Evolutionary conservation across 2,113 vertebrate genomes (phyloP), one percentile per base, ranked within the genome.

Genomic region (Sakesphorus luctuosus): DNA sequence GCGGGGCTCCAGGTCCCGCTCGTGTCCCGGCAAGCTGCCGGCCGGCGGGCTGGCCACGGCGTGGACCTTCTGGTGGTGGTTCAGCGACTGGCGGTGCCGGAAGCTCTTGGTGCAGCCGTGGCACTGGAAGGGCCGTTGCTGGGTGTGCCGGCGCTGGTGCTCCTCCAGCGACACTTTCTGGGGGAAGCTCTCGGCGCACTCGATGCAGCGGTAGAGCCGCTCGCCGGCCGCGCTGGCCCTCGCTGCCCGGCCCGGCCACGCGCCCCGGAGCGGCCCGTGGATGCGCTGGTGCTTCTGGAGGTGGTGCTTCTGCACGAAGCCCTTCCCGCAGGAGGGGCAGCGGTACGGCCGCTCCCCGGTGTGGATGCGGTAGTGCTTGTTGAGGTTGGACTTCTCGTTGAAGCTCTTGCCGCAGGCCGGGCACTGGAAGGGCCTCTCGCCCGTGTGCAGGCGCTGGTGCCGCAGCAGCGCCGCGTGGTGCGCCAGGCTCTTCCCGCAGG

Each of bases 301-400:
- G 44, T 96, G 94, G n/a, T 96, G 96, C 55, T 96, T 96, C 93
- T 96, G 96, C 93, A 96, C 95, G 52, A 96, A 96, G 78, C 96
- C 96, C 82, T 96, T 95, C 31, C 96, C 96, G 7, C 96, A 95
- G 66, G 96, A 85, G 0, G 88, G 31, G 85, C 96, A 96, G 88
- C 82, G 43, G 85, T 93, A 95, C 9, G 96, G 96, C 26, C 96
- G 78, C 91, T 96, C 95, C 1, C 95, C 95, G 5, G 95, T 96
- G 95, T 96, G 93, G 89, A 96, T 94, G 3, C 94, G 90, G 90
- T 95, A 94, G 88, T 95, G 96, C 35, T 96, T 96, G 94, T 91
- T 95, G 77, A 95, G 96, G 94, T 96, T 95, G 88, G 96, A 96
- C 10, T 95, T 93, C 85, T 96, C 94, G 15, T 95, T 95, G 95